Evolutionary conservation across 2,797 vertebrate genomes (phyloP), one percentile per base, ranked within the genome.

Genomic region (Anisognathus igniventris): DNA sequence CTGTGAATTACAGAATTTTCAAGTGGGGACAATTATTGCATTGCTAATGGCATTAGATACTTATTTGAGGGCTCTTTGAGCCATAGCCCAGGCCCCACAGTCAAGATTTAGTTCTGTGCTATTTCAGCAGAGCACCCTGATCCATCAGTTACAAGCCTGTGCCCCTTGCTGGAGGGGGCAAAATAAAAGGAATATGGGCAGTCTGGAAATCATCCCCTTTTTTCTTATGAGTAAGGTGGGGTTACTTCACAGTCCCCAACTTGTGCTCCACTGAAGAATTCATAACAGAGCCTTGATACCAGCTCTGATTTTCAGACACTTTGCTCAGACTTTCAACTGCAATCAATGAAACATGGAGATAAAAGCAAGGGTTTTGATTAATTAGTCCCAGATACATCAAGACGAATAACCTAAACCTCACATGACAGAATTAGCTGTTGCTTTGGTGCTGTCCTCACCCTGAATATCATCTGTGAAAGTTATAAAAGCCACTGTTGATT

Each of bases 331-430:
- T 79, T 88, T 61, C 65, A 88, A 44, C 53, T 62, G 53, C 83
- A 83, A 40, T 68, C 65, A 83, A 88, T 51, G 53, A 62, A 89
- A 79, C 12, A 45, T 2, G 14, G 80, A 88, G 70, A 93, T 92
- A 60, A 92, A 87, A 88, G 75, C 56, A 85, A 87, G 27, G 53
- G 18, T 8, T 92, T 90, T 84, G 64, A 90, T 92, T 93, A 94
- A 94, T 85, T 92, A 87, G 67, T 31, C 51, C 44, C 71, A 90
- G 77, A 85, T 71, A 62, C 22, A 89, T 67, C 64, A 77, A 74
- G 72, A 88, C 54, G 53, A 94, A 71, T 74, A 94, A 89, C 67
- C 60, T 57, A 76, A 82, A 82, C 40, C 39, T 53, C 9, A 0
- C 8, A 51, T 37, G n/a, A 66, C 80, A 84, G 58, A 84, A 78